These are phyloP conservation scores for Eumaeus atala DNA, from an alignment of 1,140 invertebrate species.

Conservation along the genomic window DNA sequence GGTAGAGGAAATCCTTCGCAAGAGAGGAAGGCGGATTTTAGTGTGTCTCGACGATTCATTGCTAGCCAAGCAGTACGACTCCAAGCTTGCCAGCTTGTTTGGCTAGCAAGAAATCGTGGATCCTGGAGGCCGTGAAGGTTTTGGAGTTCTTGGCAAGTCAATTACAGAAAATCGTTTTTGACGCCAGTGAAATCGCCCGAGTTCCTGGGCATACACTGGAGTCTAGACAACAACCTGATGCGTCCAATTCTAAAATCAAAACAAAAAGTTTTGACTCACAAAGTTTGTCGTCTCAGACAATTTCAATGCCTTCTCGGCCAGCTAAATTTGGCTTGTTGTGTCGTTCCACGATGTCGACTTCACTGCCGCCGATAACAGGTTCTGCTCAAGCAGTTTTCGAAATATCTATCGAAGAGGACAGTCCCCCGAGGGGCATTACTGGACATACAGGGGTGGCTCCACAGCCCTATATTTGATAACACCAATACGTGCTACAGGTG, in stretches of 20 bases:
- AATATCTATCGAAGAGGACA: constrained; percentile 15
- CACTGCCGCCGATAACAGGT: constrained; percentile 28
- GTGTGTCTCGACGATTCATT: constrained; percentile 28
- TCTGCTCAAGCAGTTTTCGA: constrained; percentile 25
- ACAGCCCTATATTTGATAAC: constrained; percentile 24
- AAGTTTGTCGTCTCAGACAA: not conserved
- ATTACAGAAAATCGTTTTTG: constrained; percentile 21
- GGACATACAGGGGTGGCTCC: constrained; percentile 17
- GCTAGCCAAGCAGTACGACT: constrained; percentile 19
- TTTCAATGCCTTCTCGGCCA: constrained; percentile 16
- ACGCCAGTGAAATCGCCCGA: constrained; percentile 23
- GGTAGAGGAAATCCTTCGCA: constrained; percentile 22
- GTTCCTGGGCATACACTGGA: constrained; percentile 33
- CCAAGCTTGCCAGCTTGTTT: too few relatives aligned
- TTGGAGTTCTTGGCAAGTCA: constrained; percentile 24
- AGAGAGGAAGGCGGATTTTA: constrained; percentile 16
- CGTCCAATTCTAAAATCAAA: not conserved
- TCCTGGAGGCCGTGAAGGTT: constrained; percentile 17
- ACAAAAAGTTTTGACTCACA: not conserved
- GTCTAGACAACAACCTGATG: constrained; percentile 22
- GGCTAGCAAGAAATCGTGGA: too few relatives aligned
- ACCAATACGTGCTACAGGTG: constrained; percentile 24
- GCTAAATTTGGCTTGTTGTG: constrained; percentile 66
- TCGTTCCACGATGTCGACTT: constrained; percentile 68
- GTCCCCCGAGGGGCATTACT: not conserved